Conservation (phyloP, 1,140 invertebrate genomes). For the Subanguina moxae region DNA sequence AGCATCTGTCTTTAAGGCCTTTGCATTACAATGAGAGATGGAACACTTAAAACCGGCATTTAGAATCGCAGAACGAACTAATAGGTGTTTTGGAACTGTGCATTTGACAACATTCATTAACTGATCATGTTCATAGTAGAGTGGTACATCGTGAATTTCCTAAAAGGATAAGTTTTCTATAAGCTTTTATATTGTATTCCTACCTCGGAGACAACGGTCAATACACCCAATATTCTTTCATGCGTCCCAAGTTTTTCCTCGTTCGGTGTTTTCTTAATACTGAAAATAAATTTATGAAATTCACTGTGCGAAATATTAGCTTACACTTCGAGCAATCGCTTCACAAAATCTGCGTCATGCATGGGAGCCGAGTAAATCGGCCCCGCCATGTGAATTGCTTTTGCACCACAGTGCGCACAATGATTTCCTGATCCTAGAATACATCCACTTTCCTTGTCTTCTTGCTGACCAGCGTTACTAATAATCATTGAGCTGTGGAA, state of each 20-base stretch:
- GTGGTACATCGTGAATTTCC: constrained; percentile 76
- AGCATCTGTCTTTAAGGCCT: constrained; percentile 88
- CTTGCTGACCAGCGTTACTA: not conserved
- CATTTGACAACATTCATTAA: constrained; percentile 42
- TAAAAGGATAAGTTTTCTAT: constrained; percentile 68
- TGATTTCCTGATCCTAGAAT: constrained; percentile 6
- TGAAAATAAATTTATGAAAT: constrained; percentile 15
- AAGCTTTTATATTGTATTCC: constrained; percentile 57
- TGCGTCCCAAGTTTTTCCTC: constrained; percentile 64
- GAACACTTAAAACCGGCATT: constrained; percentile 89
- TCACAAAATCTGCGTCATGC: constrained; percentile 75
- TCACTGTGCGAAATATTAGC: not conserved
- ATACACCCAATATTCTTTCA: constrained; percentile 69
- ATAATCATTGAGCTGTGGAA: constrained; percentile 22
- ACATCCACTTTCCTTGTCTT: constrained; percentile 1
- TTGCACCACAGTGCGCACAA: constrained; percentile 47
- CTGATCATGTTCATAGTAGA: constrained; percentile 72
- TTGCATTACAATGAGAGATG: constrained; percentile 79
- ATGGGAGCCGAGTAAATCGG: constrained; percentile 86
- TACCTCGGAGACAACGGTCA: constrained; percentile 63
- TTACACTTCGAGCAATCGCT: constrained; percentile 60
- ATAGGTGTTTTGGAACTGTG: constrained; percentile 38
- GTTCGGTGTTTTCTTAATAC: constrained; percentile 60
- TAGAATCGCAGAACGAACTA: constrained; percentile 76
- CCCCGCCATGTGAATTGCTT: constrained; percentile 71